Percentiles rank a stretch among this genome's conserved stretches.
phyloP scores from a whole-genome alignment of 2,113 vertebrate species.

The Calidris pygmaea region DNA sequence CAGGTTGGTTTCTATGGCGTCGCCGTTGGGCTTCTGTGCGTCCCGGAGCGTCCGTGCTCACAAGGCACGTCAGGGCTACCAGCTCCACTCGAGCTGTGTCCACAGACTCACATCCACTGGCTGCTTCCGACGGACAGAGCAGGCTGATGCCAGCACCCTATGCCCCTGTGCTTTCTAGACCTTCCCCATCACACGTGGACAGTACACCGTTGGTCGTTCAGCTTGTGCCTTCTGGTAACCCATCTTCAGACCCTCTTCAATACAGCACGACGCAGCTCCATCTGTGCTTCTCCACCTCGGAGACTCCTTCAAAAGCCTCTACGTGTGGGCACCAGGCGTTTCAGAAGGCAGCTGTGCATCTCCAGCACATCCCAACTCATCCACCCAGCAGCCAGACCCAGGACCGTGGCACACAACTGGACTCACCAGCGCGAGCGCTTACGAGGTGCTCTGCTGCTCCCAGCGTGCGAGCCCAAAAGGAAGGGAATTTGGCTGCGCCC shows the following conservation, averaged over 20 bases:
- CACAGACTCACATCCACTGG: background rate
- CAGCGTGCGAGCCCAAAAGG: background rate
- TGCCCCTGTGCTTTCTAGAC: rapidly evolving
- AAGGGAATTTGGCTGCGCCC: background rate
- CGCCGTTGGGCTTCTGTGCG: background rate
- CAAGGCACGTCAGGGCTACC: background rate
- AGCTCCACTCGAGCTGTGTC: background rate
- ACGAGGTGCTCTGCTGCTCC: background rate
- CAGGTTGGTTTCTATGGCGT: background rate
- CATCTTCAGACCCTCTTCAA: background rate
- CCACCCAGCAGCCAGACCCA: background rate
- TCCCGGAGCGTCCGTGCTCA: background rate
- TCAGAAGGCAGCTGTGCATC: background rate
- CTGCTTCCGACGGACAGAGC: background rate
- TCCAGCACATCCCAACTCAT: rapidly evolving
- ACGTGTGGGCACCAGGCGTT: rapidly evolving
- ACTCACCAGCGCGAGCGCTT: rapidly evolving
- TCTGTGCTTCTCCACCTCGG: background rate
- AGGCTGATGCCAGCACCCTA: background rate
- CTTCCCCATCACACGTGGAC: rapidly evolving
- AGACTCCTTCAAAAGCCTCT: background rate
- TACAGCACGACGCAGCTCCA: background rate
- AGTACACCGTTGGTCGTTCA: rapidly evolving
- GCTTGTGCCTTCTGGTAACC: background rate
- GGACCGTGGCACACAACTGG: background rate